Percentiles rank a stretch among this genome's conserved stretches.
Conservation (phyloP, 2,888 invertebrate genomes). For the Proisotoma minuta region DNA sequence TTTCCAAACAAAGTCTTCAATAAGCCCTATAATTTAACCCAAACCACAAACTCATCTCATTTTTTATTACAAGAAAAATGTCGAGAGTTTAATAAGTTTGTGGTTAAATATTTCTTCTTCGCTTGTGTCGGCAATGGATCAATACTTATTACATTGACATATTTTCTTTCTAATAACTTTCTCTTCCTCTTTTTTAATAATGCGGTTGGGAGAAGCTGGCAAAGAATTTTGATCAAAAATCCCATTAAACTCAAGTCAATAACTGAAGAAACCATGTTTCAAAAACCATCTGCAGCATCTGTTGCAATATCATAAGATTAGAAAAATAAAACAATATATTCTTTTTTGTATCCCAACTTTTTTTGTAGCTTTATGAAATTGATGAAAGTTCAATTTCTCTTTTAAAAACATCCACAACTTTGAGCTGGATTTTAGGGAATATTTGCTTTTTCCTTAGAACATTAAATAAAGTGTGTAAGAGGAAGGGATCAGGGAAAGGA, state of each 20-base stretch:
- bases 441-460: slow-evolving; percentile 8
- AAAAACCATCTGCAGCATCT: background rate
- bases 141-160: background rate
- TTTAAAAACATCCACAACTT: background rate
- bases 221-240: slow-evolving; percentile 6
- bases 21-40: background rate
- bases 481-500: slow-evolving; percentile 2
- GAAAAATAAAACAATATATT: slow-evolving; percentile 1
- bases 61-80: background rate
- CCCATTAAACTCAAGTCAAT: background rate
- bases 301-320: background rate
- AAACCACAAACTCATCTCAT: slow-evolving; percentile 13
- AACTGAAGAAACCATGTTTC: background rate
- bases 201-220: background rate
- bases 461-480: background rate
- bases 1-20: background rate
- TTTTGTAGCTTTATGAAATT: background rate
- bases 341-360: too few relatives aligned
- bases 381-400: background rate
- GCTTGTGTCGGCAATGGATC: too few relatives aligned
- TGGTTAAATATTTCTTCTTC: background rate
- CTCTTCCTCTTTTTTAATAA: background rate
- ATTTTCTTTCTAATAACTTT: background rate
- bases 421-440: too few relatives aligned
- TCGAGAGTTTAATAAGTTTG: background rate